These are phyloP conservation scores for Cephus rjabovi DNA, from an alignment of 2,888 invertebrate genomes.

Conservation along the genomic window DNA sequence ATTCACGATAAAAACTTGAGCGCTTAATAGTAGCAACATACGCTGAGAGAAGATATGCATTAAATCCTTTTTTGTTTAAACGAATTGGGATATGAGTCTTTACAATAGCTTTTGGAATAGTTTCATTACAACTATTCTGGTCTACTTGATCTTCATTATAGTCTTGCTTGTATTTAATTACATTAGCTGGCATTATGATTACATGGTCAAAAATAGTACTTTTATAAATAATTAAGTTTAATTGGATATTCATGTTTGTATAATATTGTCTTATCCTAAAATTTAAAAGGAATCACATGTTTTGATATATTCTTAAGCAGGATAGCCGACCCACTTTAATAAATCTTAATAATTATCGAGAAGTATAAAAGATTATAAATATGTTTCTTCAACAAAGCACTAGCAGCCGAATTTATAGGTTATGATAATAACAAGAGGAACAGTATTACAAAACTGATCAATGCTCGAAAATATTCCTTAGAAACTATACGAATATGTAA, in stretches of 20 bases:
- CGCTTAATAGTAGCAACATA: slow-evolving; percentile 40
- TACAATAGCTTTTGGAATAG: background rate
- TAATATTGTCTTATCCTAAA: background rate
- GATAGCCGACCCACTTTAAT: background rate
- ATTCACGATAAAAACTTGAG: slow-evolving; percentile 45
- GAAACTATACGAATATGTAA: background rate
- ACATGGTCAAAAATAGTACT: slow-evolving; percentile 49
- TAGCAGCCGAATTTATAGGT: background rate
- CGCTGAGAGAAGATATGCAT: slow-evolving; percentile 52
- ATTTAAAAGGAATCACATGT: background rate
- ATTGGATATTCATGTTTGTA: slow-evolving; percentile 40
- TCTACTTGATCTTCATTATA: slow-evolving; percentile 6
- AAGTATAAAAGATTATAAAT: background rate
- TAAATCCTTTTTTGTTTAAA: slow-evolving; percentile 43
- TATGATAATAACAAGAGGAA: background rate
- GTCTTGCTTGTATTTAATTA: slow-evolving; percentile 23
- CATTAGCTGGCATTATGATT: slow-evolving; percentile 24
- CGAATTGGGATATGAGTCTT: slow-evolving; percentile 17
- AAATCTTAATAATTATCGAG: background rate
- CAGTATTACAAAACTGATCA: background rate
- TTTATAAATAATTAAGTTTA: slow-evolving; percentile 46
- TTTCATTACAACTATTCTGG: background rate
- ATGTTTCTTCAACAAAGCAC: background rate
- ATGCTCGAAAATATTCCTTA: background rate
- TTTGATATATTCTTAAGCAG: background rate